Evolutionary conservation across 1,140 invertebrate genomes (phyloP).

Genomic region (Lepidostoma basale): DNA sequence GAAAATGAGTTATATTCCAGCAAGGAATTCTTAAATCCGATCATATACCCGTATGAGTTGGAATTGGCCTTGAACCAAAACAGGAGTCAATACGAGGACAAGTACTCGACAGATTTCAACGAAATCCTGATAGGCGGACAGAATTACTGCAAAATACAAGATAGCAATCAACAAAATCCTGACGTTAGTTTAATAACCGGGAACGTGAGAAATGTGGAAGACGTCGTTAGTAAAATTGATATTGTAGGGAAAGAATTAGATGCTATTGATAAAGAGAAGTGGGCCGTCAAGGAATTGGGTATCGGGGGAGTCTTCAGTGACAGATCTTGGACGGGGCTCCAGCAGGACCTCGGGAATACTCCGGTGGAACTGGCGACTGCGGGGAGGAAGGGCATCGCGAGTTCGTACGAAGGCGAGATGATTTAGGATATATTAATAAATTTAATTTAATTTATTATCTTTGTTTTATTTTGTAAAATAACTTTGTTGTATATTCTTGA

Average conservation of each 20-base stretch:
- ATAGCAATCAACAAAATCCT: conserved; percentile 55
- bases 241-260: conserved; percentile 38
- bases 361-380: conserved; percentile 65
- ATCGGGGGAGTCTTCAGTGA: conserved; percentile 65
- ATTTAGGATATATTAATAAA: too few relatives aligned
- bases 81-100: conserved; percentile 64
- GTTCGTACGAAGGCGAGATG: conserved; percentile 60
- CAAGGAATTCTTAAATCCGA: conserved; percentile 86
- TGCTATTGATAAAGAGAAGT: conserved; percentile 49
- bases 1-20: conserved; percentile 85
- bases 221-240: background rate
- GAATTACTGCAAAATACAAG: conserved; percentile 61
- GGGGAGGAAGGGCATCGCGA: conserved; percentile 69
- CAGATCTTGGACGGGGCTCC: conserved; percentile 75
- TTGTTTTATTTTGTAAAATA: too few relatives aligned
- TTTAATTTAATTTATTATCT: too few relatives aligned
- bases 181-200: conserved; percentile 77
- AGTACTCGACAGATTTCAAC: conserved; percentile 78
- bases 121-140: conserved; percentile 72
- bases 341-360: conserved; percentile 72
- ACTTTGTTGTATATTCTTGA: too few relatives aligned
- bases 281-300: conserved; percentile 62
- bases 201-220: conserved; percentile 59
- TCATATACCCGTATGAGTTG: conserved; percentile 91
- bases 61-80: conserved; percentile 83